Conservation (phyloP, 92 coral and sea anemone species). For the Ricordea florida region DNA sequence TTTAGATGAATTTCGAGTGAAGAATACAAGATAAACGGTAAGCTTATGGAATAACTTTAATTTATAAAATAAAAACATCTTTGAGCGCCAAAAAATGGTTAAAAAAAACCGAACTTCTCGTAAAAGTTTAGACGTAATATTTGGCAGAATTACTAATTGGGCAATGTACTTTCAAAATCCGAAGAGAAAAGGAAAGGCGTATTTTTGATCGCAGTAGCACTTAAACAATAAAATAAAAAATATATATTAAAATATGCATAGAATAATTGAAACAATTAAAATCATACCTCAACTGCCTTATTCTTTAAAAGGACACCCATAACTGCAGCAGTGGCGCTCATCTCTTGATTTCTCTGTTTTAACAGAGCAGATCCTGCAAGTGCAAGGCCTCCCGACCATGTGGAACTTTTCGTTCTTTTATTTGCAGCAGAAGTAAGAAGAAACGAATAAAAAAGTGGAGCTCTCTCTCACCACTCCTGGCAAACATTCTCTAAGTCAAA, state of each 20-base stretch:
- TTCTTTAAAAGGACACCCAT: constrained; percentile 55
- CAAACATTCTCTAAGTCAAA: constrained; percentile 46
- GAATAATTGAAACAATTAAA: too few relatives aligned
- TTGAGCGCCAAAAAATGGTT: too few relatives aligned
- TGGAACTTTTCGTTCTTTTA: neutral
- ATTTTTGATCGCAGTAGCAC: neutral
- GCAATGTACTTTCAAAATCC: neutral
- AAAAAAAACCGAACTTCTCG: too few relatives aligned
- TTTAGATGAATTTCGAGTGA: too few relatives aligned
- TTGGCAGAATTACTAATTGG: neutral
- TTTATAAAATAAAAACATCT: too few relatives aligned
- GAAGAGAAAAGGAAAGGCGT: neutral
- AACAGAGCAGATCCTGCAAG: constrained; percentile 42
- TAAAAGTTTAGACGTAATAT: neutral
- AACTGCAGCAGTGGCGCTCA: too few relatives aligned
- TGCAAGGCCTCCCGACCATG: constrained; percentile 30
- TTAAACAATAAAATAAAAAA: too few relatives aligned
- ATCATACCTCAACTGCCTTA: constrained; percentile 32
- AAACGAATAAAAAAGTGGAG: constrained; percentile 69
- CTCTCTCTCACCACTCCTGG: constrained; percentile 61
- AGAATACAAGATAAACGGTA: too few relatives aligned
- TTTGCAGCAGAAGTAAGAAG: constrained; percentile 27
- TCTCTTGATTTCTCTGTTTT: constrained; percentile 56
- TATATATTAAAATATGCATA: too few relatives aligned
- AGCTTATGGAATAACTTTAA: too few relatives aligned